phyloP scores from a whole-genome alignment of 2,113 vertebrate genomes.

The Eptesicus fuscus region DNA sequence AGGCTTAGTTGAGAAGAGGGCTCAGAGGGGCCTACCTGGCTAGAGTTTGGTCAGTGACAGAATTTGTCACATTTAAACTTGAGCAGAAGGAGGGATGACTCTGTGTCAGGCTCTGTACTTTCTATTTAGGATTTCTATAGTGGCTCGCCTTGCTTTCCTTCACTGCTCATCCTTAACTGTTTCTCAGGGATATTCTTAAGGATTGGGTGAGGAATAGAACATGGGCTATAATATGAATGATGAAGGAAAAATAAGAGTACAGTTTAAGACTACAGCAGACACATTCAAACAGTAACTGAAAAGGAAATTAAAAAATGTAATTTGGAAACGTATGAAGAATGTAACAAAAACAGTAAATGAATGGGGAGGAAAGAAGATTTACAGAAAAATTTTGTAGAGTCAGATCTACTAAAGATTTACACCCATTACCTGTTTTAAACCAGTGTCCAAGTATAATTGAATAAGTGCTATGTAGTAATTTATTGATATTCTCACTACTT shows the following conservation, averaged over 20 bases:
- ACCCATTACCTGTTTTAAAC: conserved; percentile 57
- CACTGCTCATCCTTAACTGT: neutral
- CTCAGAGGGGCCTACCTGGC: neutral
- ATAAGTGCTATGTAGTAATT: conserved; percentile 4
- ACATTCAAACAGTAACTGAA: neutral
- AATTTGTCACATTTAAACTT: neutral
- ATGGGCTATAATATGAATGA: neutral
- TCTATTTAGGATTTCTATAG: neutral
- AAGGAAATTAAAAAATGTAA: neutral
- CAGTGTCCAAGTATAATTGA: conserved; percentile 36
- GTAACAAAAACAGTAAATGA: neutral
- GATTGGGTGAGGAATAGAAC: neutral
- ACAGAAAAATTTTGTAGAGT: neutral
- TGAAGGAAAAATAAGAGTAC: neutral
- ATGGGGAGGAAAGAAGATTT: neutral
- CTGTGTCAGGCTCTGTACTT: neutral
- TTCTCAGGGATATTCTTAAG: neutral
- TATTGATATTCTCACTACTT: conserved; percentile 15
- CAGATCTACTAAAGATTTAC: conserved; percentile 54
- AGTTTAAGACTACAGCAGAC: neutral
- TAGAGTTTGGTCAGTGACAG: neutral
- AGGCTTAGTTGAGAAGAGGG: neutral
- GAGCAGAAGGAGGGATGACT: neutral
- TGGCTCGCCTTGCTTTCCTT: neutral
- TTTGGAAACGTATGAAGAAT: neutral